Conservation (phyloP, 2,113 vertebrate species). For the Nibea coibor region DNA sequence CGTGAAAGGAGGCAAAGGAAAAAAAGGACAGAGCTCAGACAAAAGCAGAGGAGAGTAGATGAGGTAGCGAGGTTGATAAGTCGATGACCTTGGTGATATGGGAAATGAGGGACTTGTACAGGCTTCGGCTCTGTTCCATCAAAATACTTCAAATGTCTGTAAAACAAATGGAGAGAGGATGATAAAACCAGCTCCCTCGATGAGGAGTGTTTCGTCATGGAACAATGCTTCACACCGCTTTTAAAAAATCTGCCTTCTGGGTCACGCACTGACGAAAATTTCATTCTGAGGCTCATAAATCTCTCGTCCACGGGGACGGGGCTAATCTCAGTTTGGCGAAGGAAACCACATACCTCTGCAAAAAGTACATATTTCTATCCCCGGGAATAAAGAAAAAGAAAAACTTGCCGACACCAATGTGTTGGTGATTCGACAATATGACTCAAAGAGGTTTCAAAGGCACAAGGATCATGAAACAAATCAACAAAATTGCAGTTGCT, state of each 20-base stretch:
- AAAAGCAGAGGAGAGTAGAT: conserved; percentile 3
- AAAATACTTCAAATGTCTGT: neutral
- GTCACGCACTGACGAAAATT: conserved; percentile 17
- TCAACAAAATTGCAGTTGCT: conserved; percentile 29
- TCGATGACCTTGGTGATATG: conserved; percentile 44
- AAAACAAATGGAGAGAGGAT: neutral
- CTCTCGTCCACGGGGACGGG: neutral
- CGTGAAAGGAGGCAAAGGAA: neutral
- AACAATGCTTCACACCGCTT: conserved; percentile 27
- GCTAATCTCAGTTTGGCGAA: conserved; percentile 34
- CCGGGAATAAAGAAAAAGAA: neutral
- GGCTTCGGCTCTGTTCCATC: neutral
- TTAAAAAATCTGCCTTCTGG: conserved; percentile 21
- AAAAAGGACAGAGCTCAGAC: conserved; percentile 10
- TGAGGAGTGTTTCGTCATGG: conserved; percentile 6
- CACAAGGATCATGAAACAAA: conserved; percentile 51
- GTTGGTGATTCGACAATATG: conserved; percentile 24
- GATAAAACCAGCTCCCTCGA: neutral
- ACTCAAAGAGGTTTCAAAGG: conserved; percentile 29
- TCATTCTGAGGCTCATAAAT: conserved; percentile 54
- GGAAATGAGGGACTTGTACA: neutral
- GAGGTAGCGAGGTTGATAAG: conserved; percentile 12
- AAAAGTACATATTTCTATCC: neutral
- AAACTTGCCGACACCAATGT: conserved; percentile 23
- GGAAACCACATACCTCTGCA: conserved; percentile 44